Conservation (phyloP, 2,888 invertebrate species). For the Coronaproctus castanopsis region DNA sequence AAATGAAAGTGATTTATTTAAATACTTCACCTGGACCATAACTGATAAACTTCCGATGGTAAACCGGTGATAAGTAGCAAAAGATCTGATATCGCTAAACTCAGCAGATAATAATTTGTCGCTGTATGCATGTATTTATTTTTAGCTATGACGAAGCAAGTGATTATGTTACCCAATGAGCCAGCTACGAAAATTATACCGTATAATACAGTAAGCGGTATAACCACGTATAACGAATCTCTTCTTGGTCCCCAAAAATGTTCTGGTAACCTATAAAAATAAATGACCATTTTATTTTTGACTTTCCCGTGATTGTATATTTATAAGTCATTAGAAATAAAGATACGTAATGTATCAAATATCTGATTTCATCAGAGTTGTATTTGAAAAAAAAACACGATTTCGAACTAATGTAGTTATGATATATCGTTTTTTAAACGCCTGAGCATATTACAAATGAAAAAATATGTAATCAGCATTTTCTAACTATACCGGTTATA, state of each 20-base stretch:
- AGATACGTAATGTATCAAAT: no score
- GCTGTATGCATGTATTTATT: constrained; percentile 67
- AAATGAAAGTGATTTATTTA: neutral
- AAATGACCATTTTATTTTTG: no score
- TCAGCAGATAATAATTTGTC: constrained; percentile 64
- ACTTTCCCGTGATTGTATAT: no score
- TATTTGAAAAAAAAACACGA: no score
- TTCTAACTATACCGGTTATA: no score
- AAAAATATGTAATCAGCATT: no score
- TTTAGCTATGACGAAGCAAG: constrained; percentile 53
- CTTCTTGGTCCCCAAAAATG: constrained; percentile 21
- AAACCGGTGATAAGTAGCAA: constrained; percentile 51
- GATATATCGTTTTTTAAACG: no score
- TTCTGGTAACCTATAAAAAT: constrained; percentile 9
- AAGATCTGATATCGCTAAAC: constrained; percentile 57
- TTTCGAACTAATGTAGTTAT: no score
- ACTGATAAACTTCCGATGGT: constrained; percentile 54
- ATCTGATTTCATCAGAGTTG: no score
- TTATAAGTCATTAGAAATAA: no score
- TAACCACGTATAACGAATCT: constrained; percentile 38
- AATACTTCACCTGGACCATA: constrained; percentile 45
- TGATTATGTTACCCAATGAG: constrained; percentile 53
- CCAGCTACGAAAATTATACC: constrained; percentile 48
- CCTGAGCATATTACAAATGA: no score
- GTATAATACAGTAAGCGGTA: constrained; percentile 46